A percentile compares a stretch with the other conserved stretches of the same genome.
Conservation (phyloP, 2,888 invertebrate species). For the Hemicrepidius hirtus region DNA sequence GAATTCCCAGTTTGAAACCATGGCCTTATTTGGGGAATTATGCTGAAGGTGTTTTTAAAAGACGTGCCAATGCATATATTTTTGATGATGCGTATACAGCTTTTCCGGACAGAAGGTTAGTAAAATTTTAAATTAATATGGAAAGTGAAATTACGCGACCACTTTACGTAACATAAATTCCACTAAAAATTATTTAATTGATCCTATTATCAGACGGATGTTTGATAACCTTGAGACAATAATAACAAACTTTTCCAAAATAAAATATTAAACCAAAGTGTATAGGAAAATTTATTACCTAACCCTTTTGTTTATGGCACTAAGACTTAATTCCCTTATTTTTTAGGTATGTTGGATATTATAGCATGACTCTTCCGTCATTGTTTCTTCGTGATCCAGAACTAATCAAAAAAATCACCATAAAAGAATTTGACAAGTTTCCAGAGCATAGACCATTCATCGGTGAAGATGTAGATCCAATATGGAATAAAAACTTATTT, state of each 20-base stretch:
- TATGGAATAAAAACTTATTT: slow-evolving; percentile 71
- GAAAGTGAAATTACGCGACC: no score
- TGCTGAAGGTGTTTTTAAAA: background rate
- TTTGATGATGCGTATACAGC: background rate
- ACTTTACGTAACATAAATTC: no score
- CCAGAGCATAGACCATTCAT: slow-evolving; percentile 50
- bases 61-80: background rate
- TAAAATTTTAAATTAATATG: background rate
- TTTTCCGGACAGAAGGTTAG: background rate
- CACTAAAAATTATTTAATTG: no score
- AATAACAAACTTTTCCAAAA: no score
- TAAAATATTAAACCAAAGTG: no score
- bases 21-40: slow-evolving; percentile 4
- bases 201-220: no score
- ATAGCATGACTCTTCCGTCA: slow-evolving; percentile 67
- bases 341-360: slow-evolving; percentile 58
- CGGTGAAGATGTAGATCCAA: slow-evolving; percentile 69
- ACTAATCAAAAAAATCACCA: slow-evolving; percentile 75
- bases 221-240: no score
- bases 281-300: no score
- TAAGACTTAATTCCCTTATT: no score
- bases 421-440: slow-evolving; percentile 70
- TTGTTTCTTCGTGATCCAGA: slow-evolving; percentile 75
- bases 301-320: no score
- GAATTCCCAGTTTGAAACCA: background rate